Percentiles rank a stretch among this genome's conserved stretches.
Conservation (phyloP, 2,797 vertebrate species). For the Cheirogaleus major region DNA sequence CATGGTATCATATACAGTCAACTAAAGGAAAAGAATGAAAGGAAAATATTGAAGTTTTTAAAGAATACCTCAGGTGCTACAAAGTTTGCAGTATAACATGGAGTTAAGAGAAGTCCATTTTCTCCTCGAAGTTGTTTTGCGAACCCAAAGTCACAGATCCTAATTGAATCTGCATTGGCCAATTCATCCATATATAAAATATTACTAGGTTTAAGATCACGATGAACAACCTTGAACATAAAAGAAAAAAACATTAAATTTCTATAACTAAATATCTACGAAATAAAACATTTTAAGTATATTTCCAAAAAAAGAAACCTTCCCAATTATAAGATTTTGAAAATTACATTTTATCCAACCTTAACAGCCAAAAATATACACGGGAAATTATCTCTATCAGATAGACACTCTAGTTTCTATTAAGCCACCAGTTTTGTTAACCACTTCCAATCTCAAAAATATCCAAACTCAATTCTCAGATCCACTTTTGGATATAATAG, state of each 20-base stretch:
- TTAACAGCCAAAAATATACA: neutral
- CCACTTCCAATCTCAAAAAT: neutral
- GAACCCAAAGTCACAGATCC: conserved; percentile 98
- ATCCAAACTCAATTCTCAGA: neutral
- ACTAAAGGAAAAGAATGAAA: conserved; percentile 50
- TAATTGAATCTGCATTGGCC: conserved; percentile 96
- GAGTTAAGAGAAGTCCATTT: conserved; percentile 96
- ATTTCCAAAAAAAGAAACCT: neutral
- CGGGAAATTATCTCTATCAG: neutral
- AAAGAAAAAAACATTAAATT: neutral
- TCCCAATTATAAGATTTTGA: conserved; percentile 11
- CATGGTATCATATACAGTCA: neutral
- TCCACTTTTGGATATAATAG: neutral
- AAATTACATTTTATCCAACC: neutral
- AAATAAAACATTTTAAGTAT: conserved; percentile 5
- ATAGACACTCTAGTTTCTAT: conserved; percentile 10
- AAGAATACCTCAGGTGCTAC: conserved; percentile 96
- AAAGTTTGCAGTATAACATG: conserved; percentile 98
- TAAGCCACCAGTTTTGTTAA: neutral
- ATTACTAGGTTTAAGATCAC: conserved; percentile 99
- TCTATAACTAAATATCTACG: neutral
- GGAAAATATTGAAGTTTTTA: conserved; percentile 20
- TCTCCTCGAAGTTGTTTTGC: conserved; percentile 97
- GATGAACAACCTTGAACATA: conserved; percentile 93
- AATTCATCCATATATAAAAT: conserved; percentile 98